Conservation (phyloP, 2,797 vertebrate species). For the Simalia tracyae region DNA sequence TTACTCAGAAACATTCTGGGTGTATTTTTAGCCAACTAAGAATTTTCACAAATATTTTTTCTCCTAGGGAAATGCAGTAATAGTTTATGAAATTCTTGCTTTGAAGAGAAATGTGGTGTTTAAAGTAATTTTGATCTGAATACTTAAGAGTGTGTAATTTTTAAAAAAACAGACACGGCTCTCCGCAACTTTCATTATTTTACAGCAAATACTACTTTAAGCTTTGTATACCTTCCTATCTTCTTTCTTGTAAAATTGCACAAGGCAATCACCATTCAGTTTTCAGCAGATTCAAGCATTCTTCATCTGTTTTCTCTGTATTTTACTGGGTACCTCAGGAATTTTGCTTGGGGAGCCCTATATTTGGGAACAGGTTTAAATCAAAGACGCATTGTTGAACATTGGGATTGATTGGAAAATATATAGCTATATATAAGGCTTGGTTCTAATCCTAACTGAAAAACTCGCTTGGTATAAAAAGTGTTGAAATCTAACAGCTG, state of each 20-base stretch:
- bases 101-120: not conserved
- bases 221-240: not conserved
- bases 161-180: not conserved
- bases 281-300: not conserved
- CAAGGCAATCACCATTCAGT: not conserved
- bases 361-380: not conserved
- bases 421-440: not conserved
- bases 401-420: not conserved
- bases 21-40: not conserved
- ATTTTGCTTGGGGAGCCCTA: too few relatives aligned
- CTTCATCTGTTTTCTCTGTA: not conserved
- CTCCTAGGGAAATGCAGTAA: not conserved
- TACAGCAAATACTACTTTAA: not conserved
- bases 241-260: not conserved
- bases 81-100: not conserved
- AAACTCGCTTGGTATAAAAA: not conserved
- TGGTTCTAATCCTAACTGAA: not conserved
- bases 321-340: not conserved
- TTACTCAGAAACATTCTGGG: not conserved
- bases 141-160: not conserved
- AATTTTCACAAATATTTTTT: not conserved
- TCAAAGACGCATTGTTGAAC: not conserved
- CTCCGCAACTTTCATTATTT: not conserved
- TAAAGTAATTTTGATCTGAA: not conserved
- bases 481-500: not conserved